Base-by-base conservation (phyloP, 2,113 vertebrate genomes). In the Epinephelus cyanopodus region DNA sequence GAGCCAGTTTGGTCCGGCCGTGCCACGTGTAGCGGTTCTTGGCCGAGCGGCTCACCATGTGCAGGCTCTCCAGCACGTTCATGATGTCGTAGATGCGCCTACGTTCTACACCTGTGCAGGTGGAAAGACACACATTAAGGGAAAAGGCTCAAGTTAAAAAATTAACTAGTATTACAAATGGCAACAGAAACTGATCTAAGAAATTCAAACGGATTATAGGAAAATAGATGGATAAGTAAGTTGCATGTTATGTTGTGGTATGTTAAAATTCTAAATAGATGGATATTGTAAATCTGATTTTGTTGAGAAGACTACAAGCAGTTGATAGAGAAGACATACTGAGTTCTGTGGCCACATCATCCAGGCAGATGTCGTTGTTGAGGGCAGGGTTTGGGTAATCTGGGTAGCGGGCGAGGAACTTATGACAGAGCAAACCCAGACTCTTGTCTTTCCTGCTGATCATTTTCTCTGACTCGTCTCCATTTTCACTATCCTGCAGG, bases 51-150 rank as follows among this genome's bases (percentile, higher is more conserved):
- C 98, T 99, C 86, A 99, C 98, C 97, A 99, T 99, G 87, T 99
- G 97, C 7, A 99, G 95, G 76, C 98, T 99, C 94, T 99, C 98
- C 1, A 99, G 93, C 18, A 99, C 98, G 0, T 99, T 99, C 95
- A 99, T 97, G 13, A 99, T 99, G 73, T 99, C 98, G 0, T 99
- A 99, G 83, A 99, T 98, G 19, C 98, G 97, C 2, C 98, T 93
- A 0, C 98, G 97, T 56, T 99, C 98, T 23, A 99, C 97, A 11
- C 92, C 98, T 99, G 86, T 2, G 60, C 29, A 48, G 19, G 14
- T 0, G 0, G 3, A 21, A 10, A 8, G 2, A 60, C 27, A 69
- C 4, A 27, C 27, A 42, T 3, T 7, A 17, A 52, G 13, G 1
- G 1, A 21, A 52, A 9, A 4, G 2, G 2, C 14, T 18, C n/a